These are phyloP conservation scores for Choloepus hoffmanni DNA, from an alignment of 2,113 vertebrate species.

Conservation along the genomic window DNA sequence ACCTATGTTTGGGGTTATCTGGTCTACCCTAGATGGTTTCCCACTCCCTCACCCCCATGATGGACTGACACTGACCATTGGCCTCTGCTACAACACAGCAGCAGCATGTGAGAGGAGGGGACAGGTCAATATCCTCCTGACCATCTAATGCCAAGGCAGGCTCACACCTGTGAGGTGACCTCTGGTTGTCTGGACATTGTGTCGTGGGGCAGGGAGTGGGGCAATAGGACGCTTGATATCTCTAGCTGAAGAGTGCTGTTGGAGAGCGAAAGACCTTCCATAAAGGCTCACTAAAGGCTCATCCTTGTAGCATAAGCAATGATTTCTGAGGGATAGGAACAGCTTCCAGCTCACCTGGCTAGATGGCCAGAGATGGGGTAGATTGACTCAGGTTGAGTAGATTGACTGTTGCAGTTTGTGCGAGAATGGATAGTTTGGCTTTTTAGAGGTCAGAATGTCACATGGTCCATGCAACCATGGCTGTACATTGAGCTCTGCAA, in stretches of 20 bases:
- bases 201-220: too few relatives aligned
- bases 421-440: not conserved
- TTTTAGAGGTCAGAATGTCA: not conserved
- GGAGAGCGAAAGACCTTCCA: not conserved
- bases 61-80: not conserved
- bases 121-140: not conserved
- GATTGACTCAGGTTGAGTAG: not conserved
- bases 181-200: not conserved
- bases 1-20: not conserved
- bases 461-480: too few relatives aligned
- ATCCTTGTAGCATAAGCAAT: not conserved
- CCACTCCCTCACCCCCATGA: too few relatives aligned
- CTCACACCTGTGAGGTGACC: not conserved
- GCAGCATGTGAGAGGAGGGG: not conserved
- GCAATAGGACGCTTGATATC: not conserved
- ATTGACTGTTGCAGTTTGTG: not conserved
- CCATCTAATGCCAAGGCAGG: not conserved
- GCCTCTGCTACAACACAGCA: not conserved
- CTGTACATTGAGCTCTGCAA: not conserved
- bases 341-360: not conserved
- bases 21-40: not conserved
- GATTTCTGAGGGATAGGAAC: not conserved
- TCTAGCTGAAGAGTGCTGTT: not conserved
- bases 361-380: not conserved
- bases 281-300: not conserved